Evolutionary conservation across 2,113 vertebrate genomes (phyloP).

Genomic region (Marcusenius ussheri): DNA sequence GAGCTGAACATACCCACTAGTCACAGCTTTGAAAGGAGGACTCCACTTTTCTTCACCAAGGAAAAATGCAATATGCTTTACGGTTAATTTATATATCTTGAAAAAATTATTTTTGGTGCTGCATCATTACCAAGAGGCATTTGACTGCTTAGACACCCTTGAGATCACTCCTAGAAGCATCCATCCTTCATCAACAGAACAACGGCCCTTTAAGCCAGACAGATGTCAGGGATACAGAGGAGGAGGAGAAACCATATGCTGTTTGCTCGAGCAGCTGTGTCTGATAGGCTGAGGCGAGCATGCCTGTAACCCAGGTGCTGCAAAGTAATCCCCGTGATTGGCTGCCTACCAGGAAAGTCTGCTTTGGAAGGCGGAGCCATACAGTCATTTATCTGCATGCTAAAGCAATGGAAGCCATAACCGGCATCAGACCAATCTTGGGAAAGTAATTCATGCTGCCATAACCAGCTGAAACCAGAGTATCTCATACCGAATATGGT

Average conservation of each 20-base stretch:
- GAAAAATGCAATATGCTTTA: background rate
- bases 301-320: slow-evolving; percentile 17
- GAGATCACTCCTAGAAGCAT: background rate
- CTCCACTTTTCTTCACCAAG: background rate
- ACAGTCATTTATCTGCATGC: slow-evolving; percentile 55
- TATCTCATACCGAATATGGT: slow-evolving; percentile 40
- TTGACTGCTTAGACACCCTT: slow-evolving; percentile 3
- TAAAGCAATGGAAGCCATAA: slow-evolving; percentile 51
- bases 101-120: background rate
- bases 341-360: slow-evolving; percentile 43
- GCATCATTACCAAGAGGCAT: background rate
- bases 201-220: background rate
- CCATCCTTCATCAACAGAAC: background rate
- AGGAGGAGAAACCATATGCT: slow-evolving; percentile 22
- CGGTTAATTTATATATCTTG: background rate
- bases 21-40: background rate
- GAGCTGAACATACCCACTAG: background rate
- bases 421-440: slow-evolving; percentile 49
- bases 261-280: background rate
- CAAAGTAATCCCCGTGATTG: slow-evolving; percentile 42
- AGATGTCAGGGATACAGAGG: background rate
- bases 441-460: slow-evolving; percentile 49
- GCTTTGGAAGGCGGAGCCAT: slow-evolving; percentile 51
- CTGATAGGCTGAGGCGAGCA: slow-evolving; percentile 17
- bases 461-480: slow-evolving; percentile 34